Conservation (phyloP, 2,113 vertebrate species). For the Lophotis ruficrista region DNA sequence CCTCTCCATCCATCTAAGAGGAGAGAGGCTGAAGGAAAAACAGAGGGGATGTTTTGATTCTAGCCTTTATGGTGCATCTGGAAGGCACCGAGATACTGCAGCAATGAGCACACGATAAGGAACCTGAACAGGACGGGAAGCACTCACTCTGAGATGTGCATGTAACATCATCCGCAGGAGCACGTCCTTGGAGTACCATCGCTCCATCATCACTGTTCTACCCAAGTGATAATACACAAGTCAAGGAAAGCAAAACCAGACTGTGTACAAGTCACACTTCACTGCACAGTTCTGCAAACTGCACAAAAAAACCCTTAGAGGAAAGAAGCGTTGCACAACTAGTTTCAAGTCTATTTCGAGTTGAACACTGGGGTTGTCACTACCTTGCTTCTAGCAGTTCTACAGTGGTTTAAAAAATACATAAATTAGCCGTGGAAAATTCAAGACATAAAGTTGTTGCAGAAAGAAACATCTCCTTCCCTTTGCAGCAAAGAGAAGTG, state of each 20-base stretch:
- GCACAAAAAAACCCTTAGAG: slow-evolving; percentile 5
- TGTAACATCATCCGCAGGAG: not conserved
- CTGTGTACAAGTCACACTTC: slow-evolving; percentile 30
- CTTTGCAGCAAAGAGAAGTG: not conserved
- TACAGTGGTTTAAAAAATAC: slow-evolving; percentile 13
- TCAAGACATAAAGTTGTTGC: not conserved
- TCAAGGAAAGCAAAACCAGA: slow-evolving; percentile 12
- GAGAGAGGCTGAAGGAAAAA: not conserved
- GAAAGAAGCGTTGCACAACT: not conserved
- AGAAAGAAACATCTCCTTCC: not conserved
- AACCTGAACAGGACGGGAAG: not conserved
- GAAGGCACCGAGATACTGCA: not conserved
- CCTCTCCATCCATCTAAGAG: not conserved
- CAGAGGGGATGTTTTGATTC: not conserved
- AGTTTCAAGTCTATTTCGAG: slow-evolving; percentile 17
- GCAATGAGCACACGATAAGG: not conserved
- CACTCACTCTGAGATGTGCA: not conserved
- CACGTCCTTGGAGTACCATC: not conserved
- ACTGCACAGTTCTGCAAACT: slow-evolving; percentile 40
- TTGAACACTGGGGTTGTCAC: slow-evolving; percentile 9
- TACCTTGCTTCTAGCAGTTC: slow-evolving; percentile 23
- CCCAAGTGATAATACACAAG: not conserved
- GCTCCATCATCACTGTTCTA: not conserved
- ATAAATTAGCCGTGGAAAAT: slow-evolving; percentile 17
- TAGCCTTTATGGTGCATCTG: not conserved